Conservation (phyloP, 2,113 vertebrate species). For the Eurystomus gularis region DNA sequence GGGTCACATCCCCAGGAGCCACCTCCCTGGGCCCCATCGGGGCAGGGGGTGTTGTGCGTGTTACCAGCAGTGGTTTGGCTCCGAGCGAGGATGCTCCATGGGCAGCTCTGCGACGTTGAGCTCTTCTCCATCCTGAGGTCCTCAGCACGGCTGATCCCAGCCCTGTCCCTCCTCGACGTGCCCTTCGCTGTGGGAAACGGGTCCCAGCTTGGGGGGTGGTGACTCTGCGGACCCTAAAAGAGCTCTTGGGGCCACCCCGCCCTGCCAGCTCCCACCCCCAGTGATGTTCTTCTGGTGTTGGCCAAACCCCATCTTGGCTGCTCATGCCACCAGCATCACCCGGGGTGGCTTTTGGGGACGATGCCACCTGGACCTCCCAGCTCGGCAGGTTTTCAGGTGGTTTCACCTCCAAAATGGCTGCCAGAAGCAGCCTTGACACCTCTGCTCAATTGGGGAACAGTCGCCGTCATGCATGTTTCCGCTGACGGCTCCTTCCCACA, state of each 20-base stretch:
- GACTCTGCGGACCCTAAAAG: not conserved
- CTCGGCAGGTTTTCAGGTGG: not conserved
- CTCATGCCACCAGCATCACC: not conserved
- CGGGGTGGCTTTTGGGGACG: accelerated
- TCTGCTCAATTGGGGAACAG: accelerated
- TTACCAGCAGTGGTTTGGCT: accelerated
- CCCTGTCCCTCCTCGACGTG: not conserved
- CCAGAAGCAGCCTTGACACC: not conserved
- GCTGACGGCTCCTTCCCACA: not conserved
- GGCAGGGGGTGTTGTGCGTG: not conserved
- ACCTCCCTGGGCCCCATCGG: not conserved
- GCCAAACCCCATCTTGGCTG: not conserved
- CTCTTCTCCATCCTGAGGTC: not conserved
- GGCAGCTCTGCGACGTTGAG: not conserved
- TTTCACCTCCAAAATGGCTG: not conserved
- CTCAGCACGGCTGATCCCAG: accelerated
- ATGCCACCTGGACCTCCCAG: accelerated
- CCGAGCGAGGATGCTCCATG: not conserved
- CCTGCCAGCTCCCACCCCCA: not conserved
- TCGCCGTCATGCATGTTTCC: not conserved
- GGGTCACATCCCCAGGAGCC: too few species aligned
- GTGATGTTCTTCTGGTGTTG: not conserved
- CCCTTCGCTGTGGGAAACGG: not conserved
- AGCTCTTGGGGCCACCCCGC: accelerated
- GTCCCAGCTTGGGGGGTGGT: too few species aligned